Percentiles rank a stretch among this genome's conserved stretches.
These are phyloP conservation scores for Eulemur coronatus DNA, from an alignment of 2,797 vertebrate species.

Conservation along the genomic window DNA sequence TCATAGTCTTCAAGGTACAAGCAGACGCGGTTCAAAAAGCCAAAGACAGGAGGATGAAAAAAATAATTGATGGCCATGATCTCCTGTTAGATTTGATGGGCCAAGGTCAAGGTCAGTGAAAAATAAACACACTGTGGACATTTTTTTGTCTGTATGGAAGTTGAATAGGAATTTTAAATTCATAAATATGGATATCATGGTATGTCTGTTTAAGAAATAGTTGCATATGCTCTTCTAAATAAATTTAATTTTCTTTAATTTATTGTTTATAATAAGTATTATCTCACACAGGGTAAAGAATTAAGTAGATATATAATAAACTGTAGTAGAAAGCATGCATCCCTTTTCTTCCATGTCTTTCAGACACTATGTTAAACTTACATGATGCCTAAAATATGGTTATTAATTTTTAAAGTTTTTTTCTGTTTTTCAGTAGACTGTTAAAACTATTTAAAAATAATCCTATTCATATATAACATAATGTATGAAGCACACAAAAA, in stretches of 20 bases:
- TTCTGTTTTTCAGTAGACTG: neutral
- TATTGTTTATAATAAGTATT: neutral
- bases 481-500: neutral
- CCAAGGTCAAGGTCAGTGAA: neutral
- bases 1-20: neutral
- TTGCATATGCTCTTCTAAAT: neutral
- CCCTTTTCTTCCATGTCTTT: neutral
- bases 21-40: neutral
- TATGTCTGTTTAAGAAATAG: neutral
- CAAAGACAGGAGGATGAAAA: neutral
- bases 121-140: neutral
- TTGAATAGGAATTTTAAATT: neutral
- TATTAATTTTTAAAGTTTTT: neutral
- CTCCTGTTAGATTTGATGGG: neutral
- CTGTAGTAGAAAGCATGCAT: neutral
- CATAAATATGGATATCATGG: neutral
- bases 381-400: neutral
- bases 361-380: neutral
- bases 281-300: neutral
- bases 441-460: neutral
- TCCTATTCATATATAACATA: neutral
- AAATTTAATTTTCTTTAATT: neutral
- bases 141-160: neutral
- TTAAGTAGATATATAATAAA: neutral
- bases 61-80: neutral